Conservation (phyloP, 2,888 invertebrate species). For the Dasypolia templi region DNA sequence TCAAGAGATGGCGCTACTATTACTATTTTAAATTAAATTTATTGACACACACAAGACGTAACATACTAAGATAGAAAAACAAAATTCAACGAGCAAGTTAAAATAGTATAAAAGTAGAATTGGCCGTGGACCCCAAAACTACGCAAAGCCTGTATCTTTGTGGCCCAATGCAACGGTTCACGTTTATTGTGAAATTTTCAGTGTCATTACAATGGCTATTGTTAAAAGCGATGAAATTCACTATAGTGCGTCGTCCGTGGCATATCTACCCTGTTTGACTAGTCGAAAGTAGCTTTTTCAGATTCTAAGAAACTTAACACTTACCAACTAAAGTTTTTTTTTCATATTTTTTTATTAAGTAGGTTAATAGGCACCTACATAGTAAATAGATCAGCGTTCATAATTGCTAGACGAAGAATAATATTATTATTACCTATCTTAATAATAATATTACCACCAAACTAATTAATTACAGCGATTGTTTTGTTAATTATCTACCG, state of each 20-base stretch:
- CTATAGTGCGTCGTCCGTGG: background rate
- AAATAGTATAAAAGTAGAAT: no score
- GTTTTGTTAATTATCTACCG: background rate
- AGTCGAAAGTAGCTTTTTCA: background rate
- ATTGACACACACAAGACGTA: no score
- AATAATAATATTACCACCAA: no score
- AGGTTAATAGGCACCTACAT: background rate
- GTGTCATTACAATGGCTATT: no score
- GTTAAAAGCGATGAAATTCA: background rate
- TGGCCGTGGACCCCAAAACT: no score
- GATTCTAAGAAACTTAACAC: no score
- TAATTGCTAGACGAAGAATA: background rate
- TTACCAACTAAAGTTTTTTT: background rate
- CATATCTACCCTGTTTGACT: background rate
- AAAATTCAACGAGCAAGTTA: no score
- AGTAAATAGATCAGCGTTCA: background rate
- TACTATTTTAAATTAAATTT: background rate
- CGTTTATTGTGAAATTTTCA: background rate
- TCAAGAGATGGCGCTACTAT: conserved; percentile 38
- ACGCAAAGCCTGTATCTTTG: no score
- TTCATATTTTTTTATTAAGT: background rate
- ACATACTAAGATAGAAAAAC: no score
- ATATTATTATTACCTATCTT: background rate
- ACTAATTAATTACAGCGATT: background rate
- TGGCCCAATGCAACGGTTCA: no score